Conservation (phyloP, 2,113 vertebrate species). For the Gnathochromis pfefferi region DNA sequence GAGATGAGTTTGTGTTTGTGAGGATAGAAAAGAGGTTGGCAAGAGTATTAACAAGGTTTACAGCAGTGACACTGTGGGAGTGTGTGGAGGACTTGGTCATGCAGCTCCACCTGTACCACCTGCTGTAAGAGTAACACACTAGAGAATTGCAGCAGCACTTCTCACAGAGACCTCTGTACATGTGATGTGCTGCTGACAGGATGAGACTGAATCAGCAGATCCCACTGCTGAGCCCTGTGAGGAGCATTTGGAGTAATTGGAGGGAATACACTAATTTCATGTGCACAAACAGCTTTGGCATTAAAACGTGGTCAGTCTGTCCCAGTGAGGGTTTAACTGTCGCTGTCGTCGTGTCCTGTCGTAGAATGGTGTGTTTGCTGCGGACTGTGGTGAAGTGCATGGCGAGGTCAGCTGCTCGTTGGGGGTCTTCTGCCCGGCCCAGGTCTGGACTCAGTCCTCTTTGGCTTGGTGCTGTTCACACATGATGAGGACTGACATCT, state of each 20-base stretch:
- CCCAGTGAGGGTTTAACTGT: neutral
- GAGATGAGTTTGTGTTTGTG: neutral
- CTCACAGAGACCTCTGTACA: slow-evolving; percentile 2
- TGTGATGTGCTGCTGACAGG: neutral
- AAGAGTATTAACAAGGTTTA: neutral
- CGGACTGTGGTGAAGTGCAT: neutral
- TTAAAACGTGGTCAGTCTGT: neutral
- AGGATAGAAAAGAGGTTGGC: neutral
- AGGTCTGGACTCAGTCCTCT: neutral
- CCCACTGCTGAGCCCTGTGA: neutral
- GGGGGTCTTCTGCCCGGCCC: neutral
- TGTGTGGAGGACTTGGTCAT: neutral
- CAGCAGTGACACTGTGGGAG: neutral
- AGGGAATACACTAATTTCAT: neutral
- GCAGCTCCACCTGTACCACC: slow-evolving; percentile 8
- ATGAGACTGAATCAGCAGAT: neutral
- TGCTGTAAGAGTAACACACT: neutral
- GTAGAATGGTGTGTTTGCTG: neutral
- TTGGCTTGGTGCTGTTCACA: slow-evolving; percentile 16
- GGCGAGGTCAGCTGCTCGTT: neutral
- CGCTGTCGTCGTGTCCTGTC: neutral
- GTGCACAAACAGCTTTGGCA: slow-evolving; percentile 32
- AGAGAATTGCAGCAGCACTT: neutral
- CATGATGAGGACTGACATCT: neutral
- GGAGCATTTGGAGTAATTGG: neutral